Base-by-base conservation (phyloP, 1,140 invertebrate species). In the Brachionus manjavacas region DNA sequence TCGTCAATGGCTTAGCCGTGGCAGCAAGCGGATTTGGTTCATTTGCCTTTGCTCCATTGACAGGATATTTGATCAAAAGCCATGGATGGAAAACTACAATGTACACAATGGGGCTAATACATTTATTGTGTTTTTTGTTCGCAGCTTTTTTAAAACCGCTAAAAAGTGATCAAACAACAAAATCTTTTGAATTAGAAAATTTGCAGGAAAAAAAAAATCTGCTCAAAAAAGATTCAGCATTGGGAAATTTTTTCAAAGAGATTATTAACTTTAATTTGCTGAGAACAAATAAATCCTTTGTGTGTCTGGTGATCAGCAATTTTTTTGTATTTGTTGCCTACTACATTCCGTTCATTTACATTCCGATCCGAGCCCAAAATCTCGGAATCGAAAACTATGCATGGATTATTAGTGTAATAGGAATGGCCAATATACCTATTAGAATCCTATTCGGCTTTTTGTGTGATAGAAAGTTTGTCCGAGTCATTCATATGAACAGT, bases 291-390 rank as follows among this genome's bases (percentile, higher is more conserved):
- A 92, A 93, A 4, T 91, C 97, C 84, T 98, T 97, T 88, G 91
- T 98, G 79, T 89, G 97, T 76, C 98, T 98, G 89, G 93, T 93
- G 20, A 83, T 95, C 31, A 97, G 95, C 25, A 98, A 99, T 89
- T 96, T 98, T 88, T 93, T 95, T 86, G 98, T 96, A 4, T 96
- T 94, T 88, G 94, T 98, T 86, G 96, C 96, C 43, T 99, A 97
- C 91, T 96, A 97, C 89, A 93, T 97, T 87, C 96, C 96, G n/a
- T 89, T 81, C 95, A 96, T 90, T 91, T 97, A 85, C 95, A 94
- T 89, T 91, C 89, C 89, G 23, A 89, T 90, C 85, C 87, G 89
- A 81, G 90, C 89, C 6, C 80, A 87, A 31, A 84, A 86, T 41
- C 68, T 86, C 43, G 55, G 76, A 2, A 80, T 80, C 52, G 39